Percentiles rank a stretch among this genome's conserved stretches.
phyloP scores from a whole-genome alignment of 2,797 vertebrate genomes.

The Gallinago nigripennis region DNA sequence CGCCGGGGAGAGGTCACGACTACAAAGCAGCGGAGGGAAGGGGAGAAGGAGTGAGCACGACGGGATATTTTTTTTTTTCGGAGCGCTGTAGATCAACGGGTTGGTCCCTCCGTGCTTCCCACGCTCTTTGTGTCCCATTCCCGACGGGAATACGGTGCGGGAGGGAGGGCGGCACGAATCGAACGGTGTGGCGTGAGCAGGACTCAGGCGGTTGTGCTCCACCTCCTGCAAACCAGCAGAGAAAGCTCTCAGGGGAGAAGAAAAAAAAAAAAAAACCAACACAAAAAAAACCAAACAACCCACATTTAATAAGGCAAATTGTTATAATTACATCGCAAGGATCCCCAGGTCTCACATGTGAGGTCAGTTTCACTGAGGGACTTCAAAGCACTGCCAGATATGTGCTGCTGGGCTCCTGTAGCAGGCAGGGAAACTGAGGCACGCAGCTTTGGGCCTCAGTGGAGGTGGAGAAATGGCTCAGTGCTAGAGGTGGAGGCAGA shows the following conservation, averaged over 20 bases:
- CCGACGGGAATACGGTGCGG: neutral
- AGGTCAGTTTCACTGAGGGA: neutral
- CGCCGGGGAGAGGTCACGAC: neutral
- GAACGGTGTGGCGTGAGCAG: neutral
- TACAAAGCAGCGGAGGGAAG: conserved; percentile 31
- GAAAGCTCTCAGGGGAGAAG: neutral
- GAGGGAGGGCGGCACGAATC: neutral
- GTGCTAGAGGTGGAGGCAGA: neutral
- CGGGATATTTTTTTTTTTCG: neutral
- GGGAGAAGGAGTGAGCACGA: neutral
- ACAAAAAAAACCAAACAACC: too few species aligned
- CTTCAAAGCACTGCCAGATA: neutral
- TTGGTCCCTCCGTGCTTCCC: neutral
- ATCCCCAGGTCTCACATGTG: neutral
- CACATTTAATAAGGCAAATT: neutral
- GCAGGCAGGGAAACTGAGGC: conserved; percentile 15
- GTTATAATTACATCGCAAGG: neutral
- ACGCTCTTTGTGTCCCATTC: neutral
- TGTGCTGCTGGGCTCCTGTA: neutral
- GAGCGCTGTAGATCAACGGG: neutral
- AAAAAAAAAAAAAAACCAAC: neutral
- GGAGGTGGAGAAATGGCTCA: neutral
- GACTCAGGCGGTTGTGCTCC: neutral
- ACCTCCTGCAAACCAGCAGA: neutral
- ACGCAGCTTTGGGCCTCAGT: accelerated